Base-by-base conservation (phyloP, 2,888 invertebrate genomes). In the Sylvicola fuscatus region DNA sequence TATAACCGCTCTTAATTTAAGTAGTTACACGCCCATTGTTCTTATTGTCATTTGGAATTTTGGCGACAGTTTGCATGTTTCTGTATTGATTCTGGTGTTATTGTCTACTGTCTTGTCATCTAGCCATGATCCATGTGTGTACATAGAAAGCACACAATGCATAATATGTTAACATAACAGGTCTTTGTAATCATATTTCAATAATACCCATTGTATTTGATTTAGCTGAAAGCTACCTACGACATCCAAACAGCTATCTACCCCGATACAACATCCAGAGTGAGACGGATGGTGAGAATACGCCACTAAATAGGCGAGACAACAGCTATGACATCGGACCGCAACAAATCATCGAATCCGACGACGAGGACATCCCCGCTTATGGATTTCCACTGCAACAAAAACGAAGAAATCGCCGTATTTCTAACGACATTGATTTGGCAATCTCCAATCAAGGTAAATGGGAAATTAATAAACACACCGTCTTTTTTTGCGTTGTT, bases 211-310 rank as follows among this genome's bases (percentile, higher is more conserved):
- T 33, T 39, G 16, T 28, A 28, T 40, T 34, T 17, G 15, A 41
- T 45, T 35, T 49, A 67, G 69, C 68, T 42, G 72, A 76, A 48
- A 71, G 73, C 50, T 82, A 82, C 60, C 65, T 81, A 49, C 68
- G 79, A 47, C 83, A 84, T 64, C 82, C 81, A 39, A 81, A 86
- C 60, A 72, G 77, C 46, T 86, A 84, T 63, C 67, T 84, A 49
- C 81, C 81, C 40, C 51, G 53, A 37, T 72, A 74, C 54, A 73
- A 72, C 50, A 71, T 72, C 47, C 72, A 69, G 48, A 71, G 70
- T 48, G 71, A 72, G 53, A 66, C 67, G 39, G 71, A 72, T 49
- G 66, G 64, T 41, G 71, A 71, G 47, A 53, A 52, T 39, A 54
- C 46, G 29, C 45, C 47, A 32, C 41, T 48, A 37, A 43, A 42